A percentile compares a stretch with the other conserved stretches of the same genome.
Conservation (phyloP, 2,797 vertebrate species). For the Dicrostonyx torquatus region DNA sequence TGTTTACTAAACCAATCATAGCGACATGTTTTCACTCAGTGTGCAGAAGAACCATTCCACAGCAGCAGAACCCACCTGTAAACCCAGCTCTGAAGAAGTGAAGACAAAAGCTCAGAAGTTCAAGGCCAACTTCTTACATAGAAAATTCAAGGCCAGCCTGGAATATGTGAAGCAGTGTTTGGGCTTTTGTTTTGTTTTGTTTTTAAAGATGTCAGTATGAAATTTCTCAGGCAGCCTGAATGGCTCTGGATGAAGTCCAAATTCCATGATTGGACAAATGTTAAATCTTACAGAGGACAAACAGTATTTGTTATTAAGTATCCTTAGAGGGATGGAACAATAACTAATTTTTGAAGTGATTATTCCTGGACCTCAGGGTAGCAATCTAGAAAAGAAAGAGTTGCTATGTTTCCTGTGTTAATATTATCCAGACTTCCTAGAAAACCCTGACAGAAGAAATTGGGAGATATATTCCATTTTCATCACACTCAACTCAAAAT, state of each 20-base stretch:
- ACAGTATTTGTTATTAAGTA: not conserved
- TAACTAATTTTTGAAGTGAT: constrained; percentile 42
- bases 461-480: constrained; percentile 10
- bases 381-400: constrained; percentile 11
- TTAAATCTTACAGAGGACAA: constrained; percentile 25
- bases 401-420: constrained; percentile 10
- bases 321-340: not conserved
- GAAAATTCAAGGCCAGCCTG: not conserved
- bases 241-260: constrained; percentile 5
- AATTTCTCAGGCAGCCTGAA: not conserved
- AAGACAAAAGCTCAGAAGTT: not conserved
- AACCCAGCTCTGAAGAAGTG: not conserved
- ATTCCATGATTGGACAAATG: constrained; percentile 23
- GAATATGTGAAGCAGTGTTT: not conserved
- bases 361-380: not conserved
- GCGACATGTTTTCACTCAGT: not conserved
- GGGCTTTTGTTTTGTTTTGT: not conserved
- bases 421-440: not conserved
- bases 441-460: not conserved
- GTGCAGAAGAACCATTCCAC: not conserved
- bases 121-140: not conserved
- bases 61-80: not conserved
- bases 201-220: not conserved
- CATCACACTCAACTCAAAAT: constrained; percentile 9
- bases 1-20: not conserved